Evolutionary conservation across 2,113 vertebrate species (phyloP).

Genomic region (Mola mola): DNA sequence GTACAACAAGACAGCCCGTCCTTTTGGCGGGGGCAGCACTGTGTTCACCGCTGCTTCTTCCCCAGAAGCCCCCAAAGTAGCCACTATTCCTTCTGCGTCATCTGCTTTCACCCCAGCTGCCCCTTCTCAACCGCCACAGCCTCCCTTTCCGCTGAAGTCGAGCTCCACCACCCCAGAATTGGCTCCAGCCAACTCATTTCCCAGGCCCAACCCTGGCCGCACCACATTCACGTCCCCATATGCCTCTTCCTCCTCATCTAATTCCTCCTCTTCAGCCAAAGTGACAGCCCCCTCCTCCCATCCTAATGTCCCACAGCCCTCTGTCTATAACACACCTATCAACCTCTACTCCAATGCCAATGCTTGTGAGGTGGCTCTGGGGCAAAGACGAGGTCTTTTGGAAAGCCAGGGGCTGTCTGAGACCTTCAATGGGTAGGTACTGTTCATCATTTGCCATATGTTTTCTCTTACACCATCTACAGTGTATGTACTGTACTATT

Average conservation of each 20-base stretch:
- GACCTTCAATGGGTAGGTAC: slow-evolving; percentile 94
- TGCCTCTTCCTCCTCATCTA: slow-evolving; percentile 74
- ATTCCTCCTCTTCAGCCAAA: slow-evolving; percentile 84
- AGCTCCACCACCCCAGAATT: slow-evolving; percentile 31
- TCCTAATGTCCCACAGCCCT: slow-evolving; percentile 88
- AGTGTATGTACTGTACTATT: no score
- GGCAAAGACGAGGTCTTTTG: slow-evolving; percentile 88
- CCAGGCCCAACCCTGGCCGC: slow-evolving; percentile 58
- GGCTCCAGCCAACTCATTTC: slow-evolving; percentile 47
- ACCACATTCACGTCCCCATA: slow-evolving; percentile 66
- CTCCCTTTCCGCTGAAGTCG: slow-evolving; percentile 75
- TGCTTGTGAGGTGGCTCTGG: slow-evolving; percentile 88
- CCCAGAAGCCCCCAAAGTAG: slow-evolving; percentile 84
- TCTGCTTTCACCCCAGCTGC: slow-evolving; percentile 93
- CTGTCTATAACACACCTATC: slow-evolving; percentile 85
- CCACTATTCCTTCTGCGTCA: slow-evolving; percentile 93
- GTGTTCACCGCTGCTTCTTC: slow-evolving; percentile 30
- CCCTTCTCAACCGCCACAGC: slow-evolving; percentile 73
- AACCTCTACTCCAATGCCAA: slow-evolving; percentile 84
- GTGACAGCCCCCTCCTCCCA: slow-evolving; percentile 79
- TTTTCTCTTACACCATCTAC: slow-evolving; percentile 2
- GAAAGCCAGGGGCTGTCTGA: slow-evolving; percentile 88
- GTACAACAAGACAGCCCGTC: slow-evolving; percentile 95
- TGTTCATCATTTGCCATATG: slow-evolving; percentile 1
- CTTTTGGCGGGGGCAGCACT: slow-evolving; percentile 83